Base-by-base conservation (phyloP, 2,113 vertebrate genomes). In the Sclerurus mexicanus region DNA sequence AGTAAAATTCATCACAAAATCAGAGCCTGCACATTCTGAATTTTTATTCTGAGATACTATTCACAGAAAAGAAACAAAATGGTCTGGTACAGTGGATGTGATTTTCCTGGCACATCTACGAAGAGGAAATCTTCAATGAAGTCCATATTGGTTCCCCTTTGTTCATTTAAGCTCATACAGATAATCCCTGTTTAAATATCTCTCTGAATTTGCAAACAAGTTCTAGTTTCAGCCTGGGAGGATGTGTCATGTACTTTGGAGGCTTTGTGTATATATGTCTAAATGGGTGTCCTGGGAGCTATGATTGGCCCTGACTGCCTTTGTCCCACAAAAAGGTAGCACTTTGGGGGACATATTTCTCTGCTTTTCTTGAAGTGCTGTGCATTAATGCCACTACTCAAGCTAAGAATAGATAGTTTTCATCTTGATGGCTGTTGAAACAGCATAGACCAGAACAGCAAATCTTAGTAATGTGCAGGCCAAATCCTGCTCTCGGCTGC, bases 401-500 rank as follows among this genome's bases (percentile, higher is more conserved):
- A 81, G 58, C 89, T 75, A 87, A 78, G 60, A 96, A 93, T 30
- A 91, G 47, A 46, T 27, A 75, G 47, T 23, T 66, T 95, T 93
- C 80, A 40, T 89, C 93, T 44, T 56, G 80, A 91, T 94, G 80
- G 52, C 60, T 87, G 47, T 91, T 89, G 83, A 93, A 95, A 92
- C 22, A 89, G 56, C 30, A 46, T 37, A 58, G 52, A 59, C 39
- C 31, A 89, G 80, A 78, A 59, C 64, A 87, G 69, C 86, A 91
- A 78, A 92, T 92, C 76, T 67, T 35, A 77, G 64, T 84, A 80
- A 88, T 46, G 83, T 39, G 35, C 90, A 81, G 69, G 80, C 64
- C 83, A 92, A 87, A 84, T 80, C 89, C 60, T 81, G 39, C 73
- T 90, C 50, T 92, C 1, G 0, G 83, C 71, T 86, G 39, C 56